phyloP scores from a whole-genome alignment of 2,113 vertebrate genomes.

The Phycodurus eques region DNA sequence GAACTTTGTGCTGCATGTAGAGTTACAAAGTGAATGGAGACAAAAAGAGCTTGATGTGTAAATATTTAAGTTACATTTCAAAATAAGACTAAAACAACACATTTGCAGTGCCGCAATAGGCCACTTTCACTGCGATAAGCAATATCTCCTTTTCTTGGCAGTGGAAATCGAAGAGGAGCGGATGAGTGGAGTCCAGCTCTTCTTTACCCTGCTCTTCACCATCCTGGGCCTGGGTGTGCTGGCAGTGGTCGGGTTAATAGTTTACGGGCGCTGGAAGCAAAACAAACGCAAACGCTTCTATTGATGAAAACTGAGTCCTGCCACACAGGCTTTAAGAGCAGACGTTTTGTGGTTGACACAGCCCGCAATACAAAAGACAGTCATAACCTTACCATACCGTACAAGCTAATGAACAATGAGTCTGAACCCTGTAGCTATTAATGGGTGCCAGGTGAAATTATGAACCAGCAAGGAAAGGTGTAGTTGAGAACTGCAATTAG shows the following conservation, averaged over 20 bases:
- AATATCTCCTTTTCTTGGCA: conserved; percentile 33
- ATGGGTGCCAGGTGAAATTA: background rate
- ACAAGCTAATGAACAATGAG: background rate
- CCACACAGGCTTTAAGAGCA: background rate
- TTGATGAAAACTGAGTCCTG: conserved; percentile 63
- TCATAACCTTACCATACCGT: background rate
- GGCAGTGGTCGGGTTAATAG: conserved; percentile 76
- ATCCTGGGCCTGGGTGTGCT: conserved; percentile 82
- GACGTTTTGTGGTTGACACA: background rate
- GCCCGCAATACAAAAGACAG: background rate
- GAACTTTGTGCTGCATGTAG: too few relatives aligned
- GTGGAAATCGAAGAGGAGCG: conserved; percentile 74
- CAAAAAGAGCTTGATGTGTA: too few relatives aligned
- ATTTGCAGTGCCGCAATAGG: background rate
- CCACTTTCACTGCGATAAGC: background rate
- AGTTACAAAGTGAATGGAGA: too few relatives aligned
- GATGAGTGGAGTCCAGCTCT: conserved; percentile 81
- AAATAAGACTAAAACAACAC: background rate
- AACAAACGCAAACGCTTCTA: conserved; percentile 95
- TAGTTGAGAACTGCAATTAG: background rate
- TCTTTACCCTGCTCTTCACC: conserved; percentile 86
- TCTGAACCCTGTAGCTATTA: background rate
- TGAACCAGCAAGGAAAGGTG: background rate
- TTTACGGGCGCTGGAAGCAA: conserved; percentile 90
- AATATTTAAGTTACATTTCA: background rate